phyloP scores from a whole-genome alignment of 1,140 invertebrate species.

The Orussus abietinus region DNA sequence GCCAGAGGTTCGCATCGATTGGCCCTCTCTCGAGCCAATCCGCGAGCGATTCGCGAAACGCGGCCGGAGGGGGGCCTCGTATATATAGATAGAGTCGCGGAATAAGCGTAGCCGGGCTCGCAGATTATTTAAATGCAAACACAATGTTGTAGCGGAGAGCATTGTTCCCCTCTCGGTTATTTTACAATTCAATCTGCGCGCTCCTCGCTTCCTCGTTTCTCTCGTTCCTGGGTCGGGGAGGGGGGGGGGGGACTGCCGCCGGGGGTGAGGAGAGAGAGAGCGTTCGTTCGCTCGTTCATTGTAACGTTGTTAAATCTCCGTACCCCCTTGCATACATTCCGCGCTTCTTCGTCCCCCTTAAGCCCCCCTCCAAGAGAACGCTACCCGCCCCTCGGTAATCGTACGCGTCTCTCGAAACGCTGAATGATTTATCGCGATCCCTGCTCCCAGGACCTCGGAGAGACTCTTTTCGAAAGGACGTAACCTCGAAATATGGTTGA shows the following conservation, averaged over 20 bases:
- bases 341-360: slow-evolving; percentile 19
- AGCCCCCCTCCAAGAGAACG: background rate
- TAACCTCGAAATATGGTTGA: too few species aligned
- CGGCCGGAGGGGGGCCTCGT: too few species aligned
- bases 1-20: too few species aligned
- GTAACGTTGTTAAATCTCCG: slow-evolving; percentile 49
- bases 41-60: too few species aligned
- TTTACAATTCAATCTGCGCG: slow-evolving; percentile 49
- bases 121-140: slow-evolving; percentile 52
- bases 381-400: slow-evolving; percentile 33
- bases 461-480: too few species aligned
- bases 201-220: slow-evolving; percentile 22
- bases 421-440: slow-evolving; percentile 32
- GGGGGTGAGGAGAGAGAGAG: slow-evolving; percentile 7
- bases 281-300: slow-evolving; percentile 40
- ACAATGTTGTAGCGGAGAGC: slow-evolving; percentile 45
- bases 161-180: slow-evolving; percentile 49
- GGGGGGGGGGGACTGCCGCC: slow-evolving; percentile 4
- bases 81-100: too few species aligned
- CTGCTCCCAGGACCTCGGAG: too few species aligned
- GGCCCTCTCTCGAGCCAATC: too few species aligned
- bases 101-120: too few species aligned
- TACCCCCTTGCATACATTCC: slow-evolving; percentile 27
- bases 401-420: slow-evolving; percentile 30
- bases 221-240: slow-evolving; percentile 13